Evolutionary conservation across 2,113 vertebrate genomes (phyloP).

Genomic region (Otis tarda): DNA sequence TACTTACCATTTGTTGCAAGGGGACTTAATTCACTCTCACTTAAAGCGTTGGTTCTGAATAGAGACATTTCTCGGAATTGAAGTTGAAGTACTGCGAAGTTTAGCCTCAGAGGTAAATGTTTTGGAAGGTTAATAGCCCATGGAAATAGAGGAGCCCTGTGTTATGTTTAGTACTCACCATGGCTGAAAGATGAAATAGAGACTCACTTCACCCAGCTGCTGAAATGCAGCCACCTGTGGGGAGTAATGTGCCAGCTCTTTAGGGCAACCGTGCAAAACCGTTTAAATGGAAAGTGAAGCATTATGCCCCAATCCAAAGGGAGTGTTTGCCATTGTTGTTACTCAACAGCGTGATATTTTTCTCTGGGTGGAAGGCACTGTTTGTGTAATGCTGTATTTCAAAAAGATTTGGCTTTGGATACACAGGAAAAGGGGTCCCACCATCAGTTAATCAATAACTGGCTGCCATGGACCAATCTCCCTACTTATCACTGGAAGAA

Average conservation of each 20-base stretch:
- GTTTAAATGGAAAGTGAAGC: slow-evolving; percentile 43
- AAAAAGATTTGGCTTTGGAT: slow-evolving; percentile 22
- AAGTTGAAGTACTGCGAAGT: background rate
- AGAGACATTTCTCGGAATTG: background rate
- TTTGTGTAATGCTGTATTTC: background rate
- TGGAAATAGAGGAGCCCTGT: slow-evolving; percentile 20
- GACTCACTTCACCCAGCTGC: background rate
- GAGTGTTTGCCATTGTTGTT: slow-evolving; percentile 32
- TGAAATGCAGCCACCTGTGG: slow-evolving; percentile 54
- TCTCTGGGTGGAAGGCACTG: background rate
- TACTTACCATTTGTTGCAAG: background rate
- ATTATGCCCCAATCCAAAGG: background rate
- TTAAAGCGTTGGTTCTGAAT: background rate
- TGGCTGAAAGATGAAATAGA: slow-evolving; percentile 8
- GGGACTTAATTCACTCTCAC: background rate
- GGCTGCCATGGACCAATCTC: background rate
- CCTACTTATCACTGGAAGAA: background rate
- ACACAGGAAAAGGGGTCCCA: background rate
- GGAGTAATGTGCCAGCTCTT: slow-evolving; percentile 38
- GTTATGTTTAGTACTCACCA: slow-evolving; percentile 12
- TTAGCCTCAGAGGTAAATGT: slow-evolving; percentile 22
- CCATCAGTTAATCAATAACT: background rate
- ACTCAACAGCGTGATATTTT: background rate
- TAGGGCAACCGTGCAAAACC: slow-evolving; percentile 15
- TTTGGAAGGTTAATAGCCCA: slow-evolving; percentile 58